phyloP scores from a whole-genome alignment of 2,797 vertebrate genomes.

The Pitangus sulphuratus region DNA sequence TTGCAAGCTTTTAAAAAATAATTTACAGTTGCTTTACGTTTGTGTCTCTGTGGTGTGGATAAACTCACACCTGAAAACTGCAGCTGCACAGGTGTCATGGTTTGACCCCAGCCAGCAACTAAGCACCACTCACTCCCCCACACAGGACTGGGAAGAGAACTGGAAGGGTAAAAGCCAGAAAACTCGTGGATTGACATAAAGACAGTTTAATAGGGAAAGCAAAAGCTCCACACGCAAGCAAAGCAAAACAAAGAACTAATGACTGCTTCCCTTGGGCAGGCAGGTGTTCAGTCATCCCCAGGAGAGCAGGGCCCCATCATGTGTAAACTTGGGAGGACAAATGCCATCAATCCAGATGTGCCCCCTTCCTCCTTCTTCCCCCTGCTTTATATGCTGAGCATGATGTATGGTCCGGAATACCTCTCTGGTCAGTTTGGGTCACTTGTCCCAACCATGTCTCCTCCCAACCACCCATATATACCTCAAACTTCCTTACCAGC shows the following conservation, averaged over 20 bases:
- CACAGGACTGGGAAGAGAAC: accelerated
- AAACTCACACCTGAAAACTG: neutral
- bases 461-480: neutral
- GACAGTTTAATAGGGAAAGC: neutral
- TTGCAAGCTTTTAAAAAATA: neutral
- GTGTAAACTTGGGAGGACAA: neutral
- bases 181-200: neutral
- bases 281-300: neutral
- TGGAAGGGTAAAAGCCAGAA: neutral
- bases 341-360: neutral
- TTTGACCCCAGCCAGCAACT: neutral
- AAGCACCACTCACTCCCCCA: neutral
- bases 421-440: neutral
- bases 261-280: neutral
- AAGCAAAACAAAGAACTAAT: neutral
- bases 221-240: neutral
- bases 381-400: neutral
- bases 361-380: neutral
- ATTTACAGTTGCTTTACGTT: neutral
- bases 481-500: neutral
- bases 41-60: neutral
- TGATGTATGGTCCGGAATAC: neutral
- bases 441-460: neutral
- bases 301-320: neutral
- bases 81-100: neutral